Base-by-base conservation (phyloP, 2,797 vertebrate genomes). In the Alca torda region DNA sequence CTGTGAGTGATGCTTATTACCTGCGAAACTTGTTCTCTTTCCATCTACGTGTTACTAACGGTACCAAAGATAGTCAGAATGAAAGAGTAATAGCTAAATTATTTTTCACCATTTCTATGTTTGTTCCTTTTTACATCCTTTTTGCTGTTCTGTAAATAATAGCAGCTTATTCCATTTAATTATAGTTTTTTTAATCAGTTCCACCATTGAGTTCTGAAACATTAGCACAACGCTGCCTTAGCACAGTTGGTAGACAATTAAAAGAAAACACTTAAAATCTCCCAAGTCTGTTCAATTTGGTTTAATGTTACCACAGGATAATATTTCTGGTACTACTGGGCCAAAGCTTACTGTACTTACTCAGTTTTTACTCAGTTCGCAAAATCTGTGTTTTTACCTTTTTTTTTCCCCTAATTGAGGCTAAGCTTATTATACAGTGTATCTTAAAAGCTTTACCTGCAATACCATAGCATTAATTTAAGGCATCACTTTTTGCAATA, bases 131-230 rank as follows among this genome's bases (percentile, higher is more conserved):
- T 86, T 75, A 53, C 16, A 76, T 45, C 13, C 4, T 92, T 85
- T 74, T 50, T 64, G 19, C 23, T 68, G 16, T 79, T 93, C 60
- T 30, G 6, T 84, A 96, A 86, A 84, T 59, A 82, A 76, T 54
- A 88, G 31, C 30, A 28, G 31, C 48, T 93, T 94, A 74, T 74
- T 89, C 25, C 2, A 45, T 74, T 77, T 74, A 61, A 75, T 84
- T 75, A 31, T 10, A 57, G 45, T 64, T 94, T 94, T 94, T 94
- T 95, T 82, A 82, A 63, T 77, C 51, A 46, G 41, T 74, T 94
- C 51, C 39, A 53, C 51, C 19, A 43, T 1, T 75, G 54, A 77
- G 37, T 65, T 65, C 73, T 83, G 57, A 72, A 79, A 41, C 59
- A 53, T 76, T 70, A 87, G 16, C 46, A 48, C 39, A 91, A 37